A percentile compares a stretch with the other conserved stretches of the same genome.
Evolutionary conservation across 2,113 vertebrate species (phyloP).

Genomic region (Atherinomorus stipes): DNA sequence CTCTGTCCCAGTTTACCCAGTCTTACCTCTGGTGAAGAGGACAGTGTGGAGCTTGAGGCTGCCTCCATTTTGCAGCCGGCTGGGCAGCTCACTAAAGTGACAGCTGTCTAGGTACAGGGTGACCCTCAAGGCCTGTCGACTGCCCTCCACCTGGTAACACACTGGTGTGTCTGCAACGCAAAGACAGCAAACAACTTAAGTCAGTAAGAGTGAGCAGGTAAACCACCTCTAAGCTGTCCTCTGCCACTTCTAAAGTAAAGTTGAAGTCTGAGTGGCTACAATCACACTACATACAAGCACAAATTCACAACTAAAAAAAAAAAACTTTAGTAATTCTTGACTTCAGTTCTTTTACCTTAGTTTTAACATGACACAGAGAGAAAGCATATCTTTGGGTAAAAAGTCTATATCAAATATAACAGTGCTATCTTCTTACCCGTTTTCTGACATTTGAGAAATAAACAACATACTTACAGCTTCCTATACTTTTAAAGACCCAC

Average conservation of each 20-base stretch:
- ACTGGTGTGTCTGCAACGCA: slow-evolving; percentile 87
- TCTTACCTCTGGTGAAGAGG: slow-evolving; percentile 92
- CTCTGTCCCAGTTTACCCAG: background rate
- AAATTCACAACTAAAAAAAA: too few relatives aligned
- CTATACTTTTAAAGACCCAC: too few relatives aligned
- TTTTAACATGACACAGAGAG: too few relatives aligned
- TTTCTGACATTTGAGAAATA: too few relatives aligned
- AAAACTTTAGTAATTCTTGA: too few relatives aligned
- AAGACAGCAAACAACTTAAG: background rate
- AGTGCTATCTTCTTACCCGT: too few relatives aligned
- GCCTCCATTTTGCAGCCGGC: slow-evolving; percentile 91
- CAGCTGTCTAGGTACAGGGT: slow-evolving; percentile 93
- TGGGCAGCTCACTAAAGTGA: slow-evolving; percentile 95
- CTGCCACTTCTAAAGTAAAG: background rate
- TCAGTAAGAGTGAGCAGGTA: background rate
- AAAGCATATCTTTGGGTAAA: too few relatives aligned
- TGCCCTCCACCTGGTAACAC: slow-evolving; percentile 95
- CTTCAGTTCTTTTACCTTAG: too few relatives aligned
- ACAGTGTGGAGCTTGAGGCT: slow-evolving; percentile 92
- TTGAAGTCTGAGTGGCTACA: too few relatives aligned
- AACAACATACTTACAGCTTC: background rate
- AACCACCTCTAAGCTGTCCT: background rate
- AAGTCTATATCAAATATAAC: too few relatives aligned
- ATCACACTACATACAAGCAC: too few relatives aligned
- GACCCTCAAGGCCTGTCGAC: slow-evolving; percentile 93